These are phyloP conservation scores for Amaurobius ferox DNA, from an alignment of 2,888 invertebrate genomes.

Conservation along the genomic window DNA sequence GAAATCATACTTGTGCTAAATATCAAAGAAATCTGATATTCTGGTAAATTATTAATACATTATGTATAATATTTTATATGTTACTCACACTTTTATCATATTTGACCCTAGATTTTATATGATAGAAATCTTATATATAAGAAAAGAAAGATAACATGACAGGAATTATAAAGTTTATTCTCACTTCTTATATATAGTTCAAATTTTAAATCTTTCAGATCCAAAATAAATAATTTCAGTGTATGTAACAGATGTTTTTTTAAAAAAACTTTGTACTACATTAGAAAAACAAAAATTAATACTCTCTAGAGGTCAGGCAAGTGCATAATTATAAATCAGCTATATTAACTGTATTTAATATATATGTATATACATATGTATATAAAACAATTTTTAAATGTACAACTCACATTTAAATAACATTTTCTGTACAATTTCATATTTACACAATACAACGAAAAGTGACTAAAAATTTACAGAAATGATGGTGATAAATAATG, in stretches of 20 bases:
- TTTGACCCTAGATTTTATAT: no score
- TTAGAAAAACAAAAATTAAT: conserved; percentile 13
- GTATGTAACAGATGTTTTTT: not conserved
- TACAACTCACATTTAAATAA: conserved; percentile 64
- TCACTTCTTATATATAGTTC: not conserved
- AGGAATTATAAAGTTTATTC: conserved; percentile 14
- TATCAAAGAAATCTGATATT: no score
- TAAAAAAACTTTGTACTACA: conserved; percentile 5
- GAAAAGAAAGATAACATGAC: not conserved
- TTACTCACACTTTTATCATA: no score
- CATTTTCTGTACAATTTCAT: conserved; percentile 52
- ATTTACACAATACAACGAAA: conserved; percentile 1
- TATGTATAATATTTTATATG: no score
- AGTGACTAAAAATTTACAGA: conserved; percentile 15
- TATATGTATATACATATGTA: conserved; percentile 43
- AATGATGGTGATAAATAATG: conserved; percentile 18
- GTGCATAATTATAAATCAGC: conserved; percentile 14
- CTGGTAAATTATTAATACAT: no score
- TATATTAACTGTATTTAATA: conserved; percentile 10
- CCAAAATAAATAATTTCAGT: conserved; percentile 9
- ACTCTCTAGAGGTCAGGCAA: conserved; percentile 12
- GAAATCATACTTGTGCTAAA: no score
- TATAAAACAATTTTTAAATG: conserved; percentile 45
- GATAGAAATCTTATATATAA: no score
- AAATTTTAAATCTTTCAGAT: not conserved